Evolutionary conservation across 2,113 vertebrate species (phyloP), one percentile per base, ranked within the genome.

Genomic region (Dicaeum eximium): DNA sequence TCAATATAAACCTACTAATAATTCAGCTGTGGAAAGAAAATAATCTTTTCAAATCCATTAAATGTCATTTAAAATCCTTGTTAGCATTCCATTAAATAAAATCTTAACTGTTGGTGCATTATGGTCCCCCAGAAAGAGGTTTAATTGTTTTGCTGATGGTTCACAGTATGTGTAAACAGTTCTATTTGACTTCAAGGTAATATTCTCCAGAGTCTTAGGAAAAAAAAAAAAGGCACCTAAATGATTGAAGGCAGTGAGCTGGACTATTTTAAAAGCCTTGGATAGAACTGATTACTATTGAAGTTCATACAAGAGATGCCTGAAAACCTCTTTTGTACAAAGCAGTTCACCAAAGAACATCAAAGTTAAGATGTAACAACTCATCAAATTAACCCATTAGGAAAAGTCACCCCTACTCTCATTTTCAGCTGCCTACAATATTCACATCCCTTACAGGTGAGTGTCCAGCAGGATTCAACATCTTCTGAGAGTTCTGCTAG

Each of bases 1-100:
- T 91, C 37, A 38, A 25, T 92, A 82, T 48, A 92, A 89, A 89
- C 45, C 72, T 80, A 31, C 64, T 74, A 74, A 86, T 84, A 94
- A 92, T 78, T 91, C 80, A 75, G 48, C 23, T 93, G 64, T 71
- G 70, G 53, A 72, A 93, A 85, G 50, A 75, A 91, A 93, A 87
- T 19, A 80, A 35, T 87, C 8, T 91, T 94, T 83, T 87, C 57
- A 45, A 60, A 92, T 75, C 40, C 70, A 86, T 79, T 87, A 71
- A 95, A 81, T 33, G 40, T 65, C 2, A 79, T 95, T 93, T 90
- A 13, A 79, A 91, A 71, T 45, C 62, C 33, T 65, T 10, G 30
- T 72, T 75, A 82, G 42, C 33, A 82, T 73, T 95, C 74, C 37
- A 79, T 45, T 35, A 87, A 95, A 81, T 30, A 81, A 94, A 89